These are phyloP conservation scores for Dascyllus trimaculatus DNA, from an alignment of 2,113 vertebrate species.

Conservation along the genomic window DNA sequence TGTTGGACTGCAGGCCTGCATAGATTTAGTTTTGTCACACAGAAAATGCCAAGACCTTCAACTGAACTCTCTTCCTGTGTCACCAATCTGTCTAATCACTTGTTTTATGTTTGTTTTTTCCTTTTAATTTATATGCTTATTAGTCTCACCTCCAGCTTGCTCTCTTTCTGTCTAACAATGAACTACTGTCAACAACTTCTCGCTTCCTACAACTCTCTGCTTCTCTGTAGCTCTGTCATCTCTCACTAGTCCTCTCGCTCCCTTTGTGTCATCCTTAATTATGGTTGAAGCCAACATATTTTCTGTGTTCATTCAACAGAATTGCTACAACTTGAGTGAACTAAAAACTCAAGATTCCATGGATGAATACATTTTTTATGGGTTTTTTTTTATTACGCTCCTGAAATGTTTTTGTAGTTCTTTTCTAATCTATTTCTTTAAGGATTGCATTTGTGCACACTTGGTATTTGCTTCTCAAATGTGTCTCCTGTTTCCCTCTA, in stretches of 20 bases:
- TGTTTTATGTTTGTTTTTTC: background rate
- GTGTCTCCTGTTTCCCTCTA: conserved; percentile 1
- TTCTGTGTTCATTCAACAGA: conserved; percentile 3
- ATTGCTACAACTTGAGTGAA: background rate
- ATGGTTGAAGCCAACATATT: background rate
- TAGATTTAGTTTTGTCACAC: too few relatives aligned
- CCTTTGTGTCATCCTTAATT: conserved; percentile 17
- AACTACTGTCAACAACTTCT: background rate
- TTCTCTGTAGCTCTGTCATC: background rate
- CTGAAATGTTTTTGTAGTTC: background rate
- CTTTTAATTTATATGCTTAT: background rate
- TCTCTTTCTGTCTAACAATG: background rate
- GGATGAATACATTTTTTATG: too few relatives aligned
- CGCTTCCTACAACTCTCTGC: background rate
- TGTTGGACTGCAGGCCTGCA: too few relatives aligned
- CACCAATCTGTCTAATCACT: background rate
- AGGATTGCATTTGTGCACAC: too few relatives aligned
- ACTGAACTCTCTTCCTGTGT: background rate
- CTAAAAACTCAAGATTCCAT: too few relatives aligned
- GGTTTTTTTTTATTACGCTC: too few relatives aligned
- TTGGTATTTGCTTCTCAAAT: background rate
- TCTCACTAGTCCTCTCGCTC: background rate
- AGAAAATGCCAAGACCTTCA: background rate
- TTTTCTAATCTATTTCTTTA: too few relatives aligned
- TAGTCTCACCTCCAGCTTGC: background rate